Evolutionary conservation across 2,113 vertebrate genomes (phyloP), one percentile per base, ranked within the genome.

Genomic region (Gila orcuttii): DNA sequence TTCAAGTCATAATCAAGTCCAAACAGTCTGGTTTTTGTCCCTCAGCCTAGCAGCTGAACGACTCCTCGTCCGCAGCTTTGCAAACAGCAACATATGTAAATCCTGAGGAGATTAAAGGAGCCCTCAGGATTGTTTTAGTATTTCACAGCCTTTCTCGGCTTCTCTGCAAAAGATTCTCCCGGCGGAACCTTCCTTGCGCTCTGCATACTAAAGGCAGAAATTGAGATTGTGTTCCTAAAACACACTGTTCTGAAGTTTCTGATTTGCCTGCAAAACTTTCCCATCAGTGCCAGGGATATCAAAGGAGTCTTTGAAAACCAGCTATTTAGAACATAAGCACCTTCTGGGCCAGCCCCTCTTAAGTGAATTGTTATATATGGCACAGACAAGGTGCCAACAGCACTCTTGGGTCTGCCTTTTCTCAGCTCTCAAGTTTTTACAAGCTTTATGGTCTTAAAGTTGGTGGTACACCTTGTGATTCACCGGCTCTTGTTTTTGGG

Each of bases 141-240:
- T 93, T 93, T 92, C 84, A 90, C 81, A 85, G 90, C 90, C 88
- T 89, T 89, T 85, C 91, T 84, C 81, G 85, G 87, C 85, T 91
- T 45, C 60, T 66, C 89, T 90, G 84, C 25, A 21, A 85, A 92
- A 90, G 79, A 90, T 91, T 86, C 86, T 50, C 86, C 89, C 86
- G 79, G 89, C 87, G 57, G 36, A 74, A 47, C 74, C 92, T 89
- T 90, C 75, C 89, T 78, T 88, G 50, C 86, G 52, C 83, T 87
- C 76, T 86, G 90, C 88, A 91, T 92, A 88, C 91, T 88, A 92
- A 93, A 84, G 88, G 55, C 78, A 86, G 50, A 52, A 21, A 47
- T 73, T 62, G 81, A 89, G 77, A 87, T 90, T 90, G 90, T 87
- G 11, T 64, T 90, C 91, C 33, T 86, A 77, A 88, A 91, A 71